Evolutionary conservation across 2,888 invertebrate genomes (phyloP).

Genomic region (Protophormia terraenovae): DNA sequence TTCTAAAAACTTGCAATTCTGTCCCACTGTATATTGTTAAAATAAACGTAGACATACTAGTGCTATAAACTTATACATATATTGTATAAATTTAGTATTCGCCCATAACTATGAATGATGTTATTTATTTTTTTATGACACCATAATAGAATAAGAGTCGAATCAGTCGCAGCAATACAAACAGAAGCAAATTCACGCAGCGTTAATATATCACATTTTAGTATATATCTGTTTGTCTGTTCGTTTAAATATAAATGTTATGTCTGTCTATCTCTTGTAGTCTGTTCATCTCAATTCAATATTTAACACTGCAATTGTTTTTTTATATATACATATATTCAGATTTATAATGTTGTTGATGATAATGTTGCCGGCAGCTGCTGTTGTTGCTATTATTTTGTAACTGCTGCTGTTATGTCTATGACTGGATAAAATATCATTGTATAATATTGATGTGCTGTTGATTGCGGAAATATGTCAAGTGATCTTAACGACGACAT

Average conservation of each 20-base stretch:
- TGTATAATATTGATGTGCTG: slow-evolving; percentile 49
- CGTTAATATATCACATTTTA: slow-evolving; percentile 32
- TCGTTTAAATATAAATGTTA: background rate
- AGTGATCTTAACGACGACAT: slow-evolving; percentile 35
- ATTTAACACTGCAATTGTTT: slow-evolving; percentile 49
- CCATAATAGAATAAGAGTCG: slow-evolving; percentile 35
- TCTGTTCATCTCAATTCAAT: slow-evolving; percentile 51
- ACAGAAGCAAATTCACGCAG: slow-evolving; percentile 23
- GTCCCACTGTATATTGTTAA: no score
- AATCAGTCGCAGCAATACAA: background rate
- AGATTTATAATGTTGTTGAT: slow-evolving; percentile 48
- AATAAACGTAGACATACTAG: background rate
- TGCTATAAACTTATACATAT: background rate
- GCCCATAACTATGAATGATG: slow-evolving; percentile 47
- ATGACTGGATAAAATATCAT: background rate
- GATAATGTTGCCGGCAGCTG: background rate
- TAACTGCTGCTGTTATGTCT: no score
- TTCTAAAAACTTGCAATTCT: no score
- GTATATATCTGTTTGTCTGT: background rate
- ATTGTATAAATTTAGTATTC: background rate
- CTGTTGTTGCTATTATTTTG: no score
- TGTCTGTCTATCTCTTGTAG: background rate
- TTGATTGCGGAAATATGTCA: slow-evolving; percentile 62
- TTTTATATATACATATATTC: background rate
- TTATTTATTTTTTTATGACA: slow-evolving; percentile 53